phyloP scores from a whole-genome alignment of 2,888 invertebrate genomes.

The Cyclophora punctaria region DNA sequence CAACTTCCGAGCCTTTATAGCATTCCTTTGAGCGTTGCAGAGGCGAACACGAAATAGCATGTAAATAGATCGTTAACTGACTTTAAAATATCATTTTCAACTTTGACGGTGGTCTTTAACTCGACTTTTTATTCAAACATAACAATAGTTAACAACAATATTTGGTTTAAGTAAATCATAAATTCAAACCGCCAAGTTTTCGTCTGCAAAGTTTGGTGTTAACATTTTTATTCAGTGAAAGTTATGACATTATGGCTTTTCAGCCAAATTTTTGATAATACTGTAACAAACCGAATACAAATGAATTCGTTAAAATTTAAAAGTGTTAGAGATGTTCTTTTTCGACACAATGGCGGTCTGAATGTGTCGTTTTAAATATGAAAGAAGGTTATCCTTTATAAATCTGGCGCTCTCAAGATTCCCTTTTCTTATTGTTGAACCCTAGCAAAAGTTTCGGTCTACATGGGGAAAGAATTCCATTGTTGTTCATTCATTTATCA shows the following conservation, averaged over 20 bases:
- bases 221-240: slow-evolving; percentile 10
- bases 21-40: slow-evolving; percentile 58
- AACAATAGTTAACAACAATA: slow-evolving; percentile 8
- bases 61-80: slow-evolving; percentile 63
- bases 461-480: background rate
- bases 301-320: slow-evolving; percentile 2
- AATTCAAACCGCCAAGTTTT: slow-evolving; percentile 22
- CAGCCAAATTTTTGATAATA: background rate
- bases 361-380: too few relatives aligned
- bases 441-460: too few relatives aligned
- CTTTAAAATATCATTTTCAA: slow-evolving; percentile 56
- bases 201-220: slow-evolving; percentile 28
- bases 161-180: too few relatives aligned
- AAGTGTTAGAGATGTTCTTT: background rate
- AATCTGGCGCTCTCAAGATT: too few relatives aligned
- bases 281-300: slow-evolving; percentile 1
- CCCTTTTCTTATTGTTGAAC: too few relatives aligned
- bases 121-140: slow-evolving; percentile 19
- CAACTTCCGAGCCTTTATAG: slow-evolving; percentile 67
- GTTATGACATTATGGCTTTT: slow-evolving; percentile 1
- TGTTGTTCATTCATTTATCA: slow-evolving; percentile 4
- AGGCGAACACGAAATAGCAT: slow-evolving; percentile 38
- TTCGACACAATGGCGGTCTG: too few relatives aligned
- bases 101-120: slow-evolving; percentile 48
- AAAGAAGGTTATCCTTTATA: too few relatives aligned